Evolutionary conservation across 1,140 invertebrate species (phyloP), one percentile per base, ranked within the genome.

Genomic region (Temnothorax longispinosus): DNA sequence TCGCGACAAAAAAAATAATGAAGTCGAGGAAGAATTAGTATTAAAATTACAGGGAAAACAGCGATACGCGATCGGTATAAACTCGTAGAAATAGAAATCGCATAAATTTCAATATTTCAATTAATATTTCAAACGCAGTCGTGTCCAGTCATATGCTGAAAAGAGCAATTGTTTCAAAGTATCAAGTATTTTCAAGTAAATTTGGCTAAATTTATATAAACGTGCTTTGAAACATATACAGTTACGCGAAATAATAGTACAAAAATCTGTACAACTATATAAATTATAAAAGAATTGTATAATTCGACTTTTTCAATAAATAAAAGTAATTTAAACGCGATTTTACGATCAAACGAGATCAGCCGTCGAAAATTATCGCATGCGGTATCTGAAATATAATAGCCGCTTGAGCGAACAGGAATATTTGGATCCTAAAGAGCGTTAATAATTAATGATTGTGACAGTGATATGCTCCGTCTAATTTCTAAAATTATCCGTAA

Each of bases 401-500:
- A 58, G 32, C 15, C 44, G 41, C 15, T 72, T 71, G 11, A 69
- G 21, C 58, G 41, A 47, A 60, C 38, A 32, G 11, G 47, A 65
- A 81, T 72, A 58, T 11, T 65, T 7, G 10, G 27, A 71, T 38
- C 11, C 8, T 44, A 54, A 52, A 41, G 11, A 2, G 13, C 18
- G 4, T 65, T 56, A 41, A n/a, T 41, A 75, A 71, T 58, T 44
- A 87, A 64, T 77, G 72, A 89, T 85, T 88, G 65, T 52, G 52
- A 88, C n/a, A 88, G 60, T 76, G 72, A 77, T 78, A 88, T 67
- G 65, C 87, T 78, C 15, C 21, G 54, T 56, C 56, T 78, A 54
- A 41, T 56, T 65, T 54, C 15, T 81, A 81, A 81, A 81, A 81
- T 81, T 54, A 71, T 71, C n/a, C 8, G 47, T 15, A 44, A 75